phyloP scores from a whole-genome alignment of 2,888 invertebrate species.

The Camponotus fellah region DNA sequence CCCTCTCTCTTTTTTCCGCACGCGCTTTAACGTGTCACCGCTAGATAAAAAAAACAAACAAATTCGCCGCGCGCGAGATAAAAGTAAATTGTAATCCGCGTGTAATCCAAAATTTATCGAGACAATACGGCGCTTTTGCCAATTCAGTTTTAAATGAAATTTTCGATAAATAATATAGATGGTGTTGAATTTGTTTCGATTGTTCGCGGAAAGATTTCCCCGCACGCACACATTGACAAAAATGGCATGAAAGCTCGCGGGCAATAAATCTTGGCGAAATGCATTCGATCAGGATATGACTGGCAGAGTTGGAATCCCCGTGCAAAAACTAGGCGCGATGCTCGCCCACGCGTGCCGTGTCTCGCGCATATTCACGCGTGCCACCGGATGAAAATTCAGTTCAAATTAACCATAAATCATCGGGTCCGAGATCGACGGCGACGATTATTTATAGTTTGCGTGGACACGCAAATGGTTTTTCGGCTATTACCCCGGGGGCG shows the following conservation, averaged over 20 bases:
- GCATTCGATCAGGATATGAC: constrained; percentile 69
- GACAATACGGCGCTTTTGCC: constrained; percentile 49
- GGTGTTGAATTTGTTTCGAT: constrained; percentile 44
- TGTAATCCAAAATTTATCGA: constrained; percentile 51
- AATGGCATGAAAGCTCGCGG: constrained; percentile 48
- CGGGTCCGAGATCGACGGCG: constrained; percentile 32
- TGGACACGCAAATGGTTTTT: constrained; percentile 47
- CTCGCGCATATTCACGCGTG: constrained; percentile 43
- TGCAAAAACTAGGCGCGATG: constrained; percentile 32
- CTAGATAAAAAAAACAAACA: background rate
- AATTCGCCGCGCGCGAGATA: constrained; percentile 20
- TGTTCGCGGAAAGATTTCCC: constrained; percentile 43
- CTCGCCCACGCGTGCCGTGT: background rate
- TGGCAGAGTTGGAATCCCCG: constrained; percentile 64
- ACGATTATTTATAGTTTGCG: constrained; percentile 54
- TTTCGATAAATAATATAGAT: constrained; percentile 52
- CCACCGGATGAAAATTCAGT: constrained; percentile 37
- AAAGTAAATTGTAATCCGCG: constrained; percentile 45
- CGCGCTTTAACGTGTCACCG: background rate
- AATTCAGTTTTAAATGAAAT: constrained; percentile 48
- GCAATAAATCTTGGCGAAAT: constrained; percentile 64
- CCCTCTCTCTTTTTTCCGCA: background rate
- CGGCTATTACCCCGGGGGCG: constrained; percentile 29
- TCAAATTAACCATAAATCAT: constrained; percentile 55
- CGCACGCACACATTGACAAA: constrained; percentile 21